phyloP scores from a whole-genome alignment of 2,797 vertebrate genomes.

The Danio choprae region DNA sequence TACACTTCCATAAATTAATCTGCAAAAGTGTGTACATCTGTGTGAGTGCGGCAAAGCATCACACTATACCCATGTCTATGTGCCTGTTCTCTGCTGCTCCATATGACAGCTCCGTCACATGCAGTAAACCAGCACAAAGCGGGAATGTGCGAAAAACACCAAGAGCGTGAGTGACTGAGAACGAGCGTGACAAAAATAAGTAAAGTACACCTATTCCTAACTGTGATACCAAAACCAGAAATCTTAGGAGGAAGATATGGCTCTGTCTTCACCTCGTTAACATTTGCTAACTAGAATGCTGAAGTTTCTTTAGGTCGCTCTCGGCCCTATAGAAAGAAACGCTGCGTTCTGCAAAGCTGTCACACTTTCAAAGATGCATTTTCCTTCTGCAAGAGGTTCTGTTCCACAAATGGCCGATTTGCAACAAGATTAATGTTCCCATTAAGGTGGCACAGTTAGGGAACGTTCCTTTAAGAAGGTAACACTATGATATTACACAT shows the following conservation, averaged over 20 bases:
- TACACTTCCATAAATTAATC: constrained; percentile 29
- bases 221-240: background rate
- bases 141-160: constrained; percentile 19
- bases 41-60: constrained; percentile 13
- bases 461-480: background rate
- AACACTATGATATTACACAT: background rate
- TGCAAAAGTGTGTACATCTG: constrained; percentile 22
- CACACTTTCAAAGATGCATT: constrained; percentile 13
- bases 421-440: constrained; percentile 51
- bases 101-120: constrained; percentile 57
- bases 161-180: constrained; percentile 16
- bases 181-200: constrained; percentile 24
- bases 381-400: constrained; percentile 30
- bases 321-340: constrained; percentile 12
- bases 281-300: background rate
- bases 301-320: background rate
- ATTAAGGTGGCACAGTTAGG: constrained; percentile 43
- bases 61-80: constrained; percentile 7
- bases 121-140: constrained; percentile 22
- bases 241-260: background rate
- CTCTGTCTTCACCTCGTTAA: constrained; percentile 13
- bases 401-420: constrained; percentile 31
- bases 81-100: constrained; percentile 26
- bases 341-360: constrained; percentile 28
- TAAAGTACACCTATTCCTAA: background rate